Base-by-base conservation (phyloP, 2,888 invertebrate genomes). In the Dicyrtoma fusca region DNA sequence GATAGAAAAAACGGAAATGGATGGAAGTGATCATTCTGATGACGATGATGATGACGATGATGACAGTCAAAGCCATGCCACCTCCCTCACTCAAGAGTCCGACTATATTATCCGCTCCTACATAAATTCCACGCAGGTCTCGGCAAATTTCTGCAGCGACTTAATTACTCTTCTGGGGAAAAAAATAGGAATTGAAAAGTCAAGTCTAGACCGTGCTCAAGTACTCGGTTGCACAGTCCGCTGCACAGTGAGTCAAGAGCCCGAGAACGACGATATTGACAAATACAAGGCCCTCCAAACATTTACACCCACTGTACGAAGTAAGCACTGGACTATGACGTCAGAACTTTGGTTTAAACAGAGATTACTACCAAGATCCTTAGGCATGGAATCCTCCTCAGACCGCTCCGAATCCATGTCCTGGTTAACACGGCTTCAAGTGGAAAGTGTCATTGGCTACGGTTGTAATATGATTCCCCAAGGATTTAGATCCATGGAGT, bases 381-480 rank as follows among this genome's bases (percentile, higher is more conserved):
- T 34, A 3, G 8, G 4, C 34, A 34, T n/a, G 8, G 14, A 14
- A 11, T 42, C 25, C 34, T 25, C 42, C 26, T 5, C 4, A 61
- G 34, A 6, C 3, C 4, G 34, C 6, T 62, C 69, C 14, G 64
- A 65, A 13, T 49, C 47, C 17, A 21, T 53, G 17, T 11, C 21
- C 4, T 71, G 71, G 71, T 65, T 51, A 13, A 65, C 34, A 34
- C 23, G 59, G 8, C 19, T 23, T 49, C 72, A 68, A 87, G 86
- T 91, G 0, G 86, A 87, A 34, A 88, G 89, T 81, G 86, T 91
- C 1, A 86, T 87, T 69, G 87, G 87, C 3, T 87, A 88, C 66
- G 90, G 91, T 1, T 91, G 90, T 80, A 87, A 90, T 75, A 83
- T 91, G 26, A 86, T 91, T 13, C 92, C 93, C 0, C 84, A 89